These are phyloP conservation scores for Galleria mellonella DNA, from an alignment of 1,140 invertebrate species.

Conservation along the genomic window DNA sequence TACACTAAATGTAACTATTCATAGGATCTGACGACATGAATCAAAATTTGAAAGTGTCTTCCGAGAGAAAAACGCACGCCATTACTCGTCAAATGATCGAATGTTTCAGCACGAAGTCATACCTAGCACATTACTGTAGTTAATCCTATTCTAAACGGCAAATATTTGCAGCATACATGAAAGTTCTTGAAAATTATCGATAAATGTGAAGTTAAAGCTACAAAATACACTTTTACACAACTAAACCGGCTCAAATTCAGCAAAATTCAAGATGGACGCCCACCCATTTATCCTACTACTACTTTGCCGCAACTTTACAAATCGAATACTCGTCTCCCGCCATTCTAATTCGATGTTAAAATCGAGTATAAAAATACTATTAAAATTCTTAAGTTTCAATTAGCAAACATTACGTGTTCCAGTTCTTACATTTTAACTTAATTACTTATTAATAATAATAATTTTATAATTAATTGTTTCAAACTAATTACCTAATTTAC, in stretches of 20 bases:
- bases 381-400: too few species aligned
- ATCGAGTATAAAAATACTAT: too few species aligned
- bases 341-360: too few species aligned
- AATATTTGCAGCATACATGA: slow-evolving; percentile 60
- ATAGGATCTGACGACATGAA: slow-evolving; percentile 43
- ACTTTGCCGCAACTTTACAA: slow-evolving; percentile 24
- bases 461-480: too few species aligned
- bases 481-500: too few species aligned
- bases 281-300: slow-evolving; percentile 48
- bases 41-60: slow-evolving; percentile 70
- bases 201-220: slow-evolving; percentile 59
- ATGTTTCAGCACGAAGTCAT: slow-evolving; percentile 63
- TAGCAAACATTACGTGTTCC: too few species aligned
- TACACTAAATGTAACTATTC: slow-evolving; percentile 19
- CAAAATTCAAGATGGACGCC: slow-evolving; percentile 75
- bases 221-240: slow-evolving; percentile 70
- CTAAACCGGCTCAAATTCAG: slow-evolving; percentile 71
- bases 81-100: slow-evolving; percentile 73
- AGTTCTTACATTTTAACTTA: too few species aligned
- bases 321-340: neutral
- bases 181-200: slow-evolving; percentile 67
- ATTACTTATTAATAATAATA: too few species aligned
- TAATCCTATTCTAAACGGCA: slow-evolving; percentile 66
- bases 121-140: slow-evolving; percentile 73
- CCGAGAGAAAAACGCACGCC: slow-evolving; percentile 71